Conservation (phyloP, 2,113 vertebrate species). For the Rhadina sibilatrix region DNA sequence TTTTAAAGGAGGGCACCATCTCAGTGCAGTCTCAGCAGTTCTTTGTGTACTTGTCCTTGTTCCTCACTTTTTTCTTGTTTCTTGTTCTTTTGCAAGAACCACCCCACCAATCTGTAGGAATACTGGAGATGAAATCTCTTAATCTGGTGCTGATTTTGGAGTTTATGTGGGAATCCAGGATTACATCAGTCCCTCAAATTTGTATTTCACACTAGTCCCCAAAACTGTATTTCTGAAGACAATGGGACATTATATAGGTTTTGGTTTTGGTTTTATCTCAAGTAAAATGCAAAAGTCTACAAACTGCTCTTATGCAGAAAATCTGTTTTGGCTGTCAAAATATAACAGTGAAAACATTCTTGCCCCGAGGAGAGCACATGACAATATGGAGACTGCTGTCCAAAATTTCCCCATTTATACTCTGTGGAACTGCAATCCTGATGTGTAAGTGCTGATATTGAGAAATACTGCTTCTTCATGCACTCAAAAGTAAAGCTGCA, state of each 20-base stretch:
- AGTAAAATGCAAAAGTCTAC: background rate
- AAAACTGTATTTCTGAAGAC: background rate
- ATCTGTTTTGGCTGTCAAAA: slow-evolving; percentile 23
- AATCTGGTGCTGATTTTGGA: background rate
- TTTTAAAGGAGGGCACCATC: background rate
- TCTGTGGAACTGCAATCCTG: background rate
- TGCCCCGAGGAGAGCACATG: background rate
- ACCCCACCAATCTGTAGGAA: background rate
- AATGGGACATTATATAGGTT: background rate
- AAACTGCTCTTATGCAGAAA: background rate
- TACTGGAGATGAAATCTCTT: background rate
- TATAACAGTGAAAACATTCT: background rate
- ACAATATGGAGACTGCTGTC: background rate
- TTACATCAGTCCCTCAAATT: background rate
- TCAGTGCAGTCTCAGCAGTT: background rate
- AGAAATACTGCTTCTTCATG: slow-evolving; percentile 15
- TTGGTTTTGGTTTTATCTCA: background rate
- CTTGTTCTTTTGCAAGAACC: background rate
- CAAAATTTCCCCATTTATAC: background rate
- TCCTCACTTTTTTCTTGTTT: background rate
- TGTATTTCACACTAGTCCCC: background rate
- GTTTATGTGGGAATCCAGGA: background rate
- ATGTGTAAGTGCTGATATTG: slow-evolving; percentile 30
- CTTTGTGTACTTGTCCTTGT: background rate
- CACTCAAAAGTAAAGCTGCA: background rate